These are phyloP conservation scores for Peromyscus aztecus DNA, from an alignment of 2,797 vertebrate genomes.

Conservation along the genomic window DNA sequence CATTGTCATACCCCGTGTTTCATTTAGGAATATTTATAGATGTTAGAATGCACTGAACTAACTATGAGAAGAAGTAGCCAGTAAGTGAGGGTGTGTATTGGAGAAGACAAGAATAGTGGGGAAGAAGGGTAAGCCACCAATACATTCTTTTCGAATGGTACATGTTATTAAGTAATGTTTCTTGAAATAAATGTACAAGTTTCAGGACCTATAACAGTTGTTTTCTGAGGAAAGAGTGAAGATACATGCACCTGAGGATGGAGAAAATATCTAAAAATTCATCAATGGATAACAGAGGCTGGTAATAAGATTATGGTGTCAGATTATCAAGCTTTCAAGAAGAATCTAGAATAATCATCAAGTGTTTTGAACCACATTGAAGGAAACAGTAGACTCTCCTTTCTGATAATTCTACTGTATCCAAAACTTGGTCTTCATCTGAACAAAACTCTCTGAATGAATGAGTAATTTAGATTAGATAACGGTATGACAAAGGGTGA, in stretches of 20 bases:
- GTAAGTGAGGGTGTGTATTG: neutral
- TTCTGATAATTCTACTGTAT: neutral
- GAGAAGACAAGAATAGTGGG: neutral
- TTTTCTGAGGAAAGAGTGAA: neutral
- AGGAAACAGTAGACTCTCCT: neutral
- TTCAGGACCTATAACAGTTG: neutral
- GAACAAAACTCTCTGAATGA: constrained; percentile 19
- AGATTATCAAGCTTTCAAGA: neutral
- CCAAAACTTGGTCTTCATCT: neutral
- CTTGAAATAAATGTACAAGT: neutral
- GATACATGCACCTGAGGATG: neutral
- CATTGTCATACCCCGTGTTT: neutral
- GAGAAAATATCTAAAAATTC: neutral
- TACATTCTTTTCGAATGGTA: neutral
- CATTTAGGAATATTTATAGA: neutral
- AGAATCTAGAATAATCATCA: neutral
- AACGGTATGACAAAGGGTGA: neutral
- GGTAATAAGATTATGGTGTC: neutral
- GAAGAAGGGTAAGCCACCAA: neutral
- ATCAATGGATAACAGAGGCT: neutral
- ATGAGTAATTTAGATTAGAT: constrained; percentile 4
- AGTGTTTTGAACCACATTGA: constrained; percentile 28
- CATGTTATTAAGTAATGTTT: neutral
- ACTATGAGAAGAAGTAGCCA: neutral
- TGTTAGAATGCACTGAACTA: neutral